These are phyloP conservation scores for Lepus townsendii DNA, from an alignment of 2,797 vertebrate species.

Conservation along the genomic window DNA sequence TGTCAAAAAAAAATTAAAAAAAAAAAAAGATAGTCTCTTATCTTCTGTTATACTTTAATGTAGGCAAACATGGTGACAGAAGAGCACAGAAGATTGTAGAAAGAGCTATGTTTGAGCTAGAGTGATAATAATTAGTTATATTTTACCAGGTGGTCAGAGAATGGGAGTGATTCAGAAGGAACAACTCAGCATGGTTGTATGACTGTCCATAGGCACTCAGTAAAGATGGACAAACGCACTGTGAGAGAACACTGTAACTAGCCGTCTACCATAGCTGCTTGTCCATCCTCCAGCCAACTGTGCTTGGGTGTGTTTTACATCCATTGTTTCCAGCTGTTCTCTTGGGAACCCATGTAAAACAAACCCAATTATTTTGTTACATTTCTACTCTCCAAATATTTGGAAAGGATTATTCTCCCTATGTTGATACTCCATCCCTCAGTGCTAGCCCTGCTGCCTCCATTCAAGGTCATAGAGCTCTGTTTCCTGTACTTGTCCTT, in stretches of 20 bases:
- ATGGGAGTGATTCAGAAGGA: neutral
- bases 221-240: neutral
- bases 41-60: neutral
- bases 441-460: neutral
- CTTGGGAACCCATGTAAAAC: conserved; percentile 6
- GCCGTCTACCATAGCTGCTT: neutral
- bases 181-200: neutral
- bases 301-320: neutral
- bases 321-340: neutral
- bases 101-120: neutral
- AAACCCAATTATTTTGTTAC: conserved; percentile 3
- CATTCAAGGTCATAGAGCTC: neutral
- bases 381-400: conserved; percentile 28
- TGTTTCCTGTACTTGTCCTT: neutral
- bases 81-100: neutral
- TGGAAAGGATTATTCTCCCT: neutral
- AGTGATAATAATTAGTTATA: neutral
- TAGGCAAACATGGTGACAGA: neutral
- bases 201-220: neutral
- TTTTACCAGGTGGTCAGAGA: neutral
- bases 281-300: neutral
- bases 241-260: neutral
- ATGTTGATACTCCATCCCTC: neutral
- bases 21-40: too few relatives aligned
- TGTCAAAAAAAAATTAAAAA: too few relatives aligned